phyloP scores from a whole-genome alignment of 1,140 invertebrate genomes.

The Zophobas atratus region DNA sequence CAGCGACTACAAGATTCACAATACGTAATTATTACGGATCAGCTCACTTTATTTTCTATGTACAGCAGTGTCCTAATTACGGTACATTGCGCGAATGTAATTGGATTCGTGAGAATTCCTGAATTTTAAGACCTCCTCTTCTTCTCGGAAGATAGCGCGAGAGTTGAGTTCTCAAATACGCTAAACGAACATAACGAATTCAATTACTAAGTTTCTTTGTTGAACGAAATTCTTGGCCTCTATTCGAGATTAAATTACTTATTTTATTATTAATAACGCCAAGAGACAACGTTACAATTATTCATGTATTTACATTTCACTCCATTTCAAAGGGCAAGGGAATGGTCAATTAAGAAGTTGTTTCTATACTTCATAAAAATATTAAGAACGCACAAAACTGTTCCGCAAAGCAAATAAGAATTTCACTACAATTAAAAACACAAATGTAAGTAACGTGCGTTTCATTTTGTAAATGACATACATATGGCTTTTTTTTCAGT shows the following conservation, averaged over 20 bases:
- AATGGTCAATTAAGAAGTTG: too few relatives aligned
- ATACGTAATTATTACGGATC: conserved; percentile 50
- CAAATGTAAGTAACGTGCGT: too few relatives aligned
- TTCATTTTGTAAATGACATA: too few relatives aligned
- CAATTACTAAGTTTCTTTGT: conserved; percentile 43
- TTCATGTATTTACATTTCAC: conserved; percentile 27
- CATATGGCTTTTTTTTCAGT: too few relatives aligned
- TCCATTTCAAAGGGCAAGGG: background rate
- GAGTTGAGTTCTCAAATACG: conserved; percentile 40
- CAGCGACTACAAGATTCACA: conserved; percentile 46
- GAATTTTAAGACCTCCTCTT: conserved; percentile 46
- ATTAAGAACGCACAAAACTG: too few relatives aligned
- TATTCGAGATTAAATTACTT: conserved; percentile 35
- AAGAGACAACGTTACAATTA: conserved; percentile 19
- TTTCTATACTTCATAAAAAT: too few relatives aligned
- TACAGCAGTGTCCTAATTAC: conserved; percentile 50
- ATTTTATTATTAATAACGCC: conserved; percentile 35
- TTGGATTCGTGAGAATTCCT: conserved; percentile 51
- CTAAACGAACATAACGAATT: conserved; percentile 43
- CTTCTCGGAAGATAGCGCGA: conserved; percentile 20
- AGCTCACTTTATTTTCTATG: conserved; percentile 49
- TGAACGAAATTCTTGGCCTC: conserved; percentile 10
- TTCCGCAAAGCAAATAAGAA: too few relatives aligned
- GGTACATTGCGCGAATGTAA: conserved; percentile 52
- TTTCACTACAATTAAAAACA: too few relatives aligned